Base-by-base conservation (phyloP, 2,888 invertebrate genomes). In the Dicyrtoma fusca region DNA sequence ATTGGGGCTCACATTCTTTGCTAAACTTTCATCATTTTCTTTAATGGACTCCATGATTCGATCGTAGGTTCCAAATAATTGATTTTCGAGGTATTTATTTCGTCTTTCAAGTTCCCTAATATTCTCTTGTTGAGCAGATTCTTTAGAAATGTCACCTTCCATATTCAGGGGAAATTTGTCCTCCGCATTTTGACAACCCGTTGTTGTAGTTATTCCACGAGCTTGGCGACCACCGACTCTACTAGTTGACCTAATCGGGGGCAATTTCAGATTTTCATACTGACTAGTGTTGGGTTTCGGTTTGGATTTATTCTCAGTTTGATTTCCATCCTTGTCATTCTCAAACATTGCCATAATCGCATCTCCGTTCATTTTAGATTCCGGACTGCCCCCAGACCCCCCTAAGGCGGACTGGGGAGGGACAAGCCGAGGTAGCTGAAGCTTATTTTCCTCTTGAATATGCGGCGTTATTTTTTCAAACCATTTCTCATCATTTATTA, bases 41-140 rank as follows among this genome's bases (percentile, higher is more conserved):
- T 63, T 49, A 44, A 73, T 64, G 14, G 51, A 42, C 6, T 59
- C 47, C 26, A 73, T 26, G 10, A 73, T 70, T 14, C 73, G 57
- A 65, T 73, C 73, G 34, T 73, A 73, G 17, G 73, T 53, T 8
- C 61, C 57, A 34, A 73, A 70, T 17, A 73, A 51, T 51, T 73
- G 62, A 14, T 55, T 19, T 26, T 70, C 70, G 6, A 73, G 25
- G 13, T n/a, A 17, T 44, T 17, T 51, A 13, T 68, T 73, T 4
- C 49, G 6, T 57, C 62, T 25, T 17, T 66, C 72, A 19, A 68
- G n/a, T 34, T 51, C 49, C 13, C 53, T 13, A n/a, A 72, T 64
- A 53, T 53, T 68, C 11, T 72, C 63, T 17, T 70, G 26, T 1
- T 55, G 42, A 13, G 14, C 8, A 17, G 19, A 19, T 17, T 61